phyloP scores from a whole-genome alignment of 2,113 vertebrate genomes.

The Apeltes quadracus region DNA sequence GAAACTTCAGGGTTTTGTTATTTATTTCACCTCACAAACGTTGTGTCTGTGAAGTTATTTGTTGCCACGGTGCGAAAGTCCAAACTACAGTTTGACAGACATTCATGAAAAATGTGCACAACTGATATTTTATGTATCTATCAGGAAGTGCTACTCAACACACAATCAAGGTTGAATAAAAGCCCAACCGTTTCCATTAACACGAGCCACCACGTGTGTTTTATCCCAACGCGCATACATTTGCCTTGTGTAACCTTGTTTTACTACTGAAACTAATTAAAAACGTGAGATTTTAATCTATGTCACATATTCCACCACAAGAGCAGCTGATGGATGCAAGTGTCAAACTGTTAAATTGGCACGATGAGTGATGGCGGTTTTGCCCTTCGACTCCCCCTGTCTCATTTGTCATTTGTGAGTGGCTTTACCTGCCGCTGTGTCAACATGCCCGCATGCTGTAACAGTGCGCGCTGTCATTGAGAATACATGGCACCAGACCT shows the following conservation, averaged over 20 bases:
- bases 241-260: conserved; percentile 14
- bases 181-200: not conserved
- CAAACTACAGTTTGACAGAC: not conserved
- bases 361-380: conserved; percentile 50
- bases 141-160: no score
- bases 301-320: conserved; percentile 10
- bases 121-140: no score
- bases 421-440: conserved; percentile 47
- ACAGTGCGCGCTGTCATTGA: conserved; percentile 35
- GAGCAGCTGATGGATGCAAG: conserved; percentile 58
- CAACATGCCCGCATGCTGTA: conserved; percentile 45
- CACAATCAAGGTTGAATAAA: not conserved
- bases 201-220: not conserved
- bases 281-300: conserved; percentile 27
- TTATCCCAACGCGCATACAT: not conserved
- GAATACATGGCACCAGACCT: conserved; percentile 45
- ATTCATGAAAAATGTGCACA: not conserved
- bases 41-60: not conserved
- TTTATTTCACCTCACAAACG: not conserved
- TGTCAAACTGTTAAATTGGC: conserved; percentile 50
- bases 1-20: not conserved
- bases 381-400: conserved; percentile 54
- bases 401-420: conserved; percentile 56
- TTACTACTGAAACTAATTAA: conserved; percentile 26
- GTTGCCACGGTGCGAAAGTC: not conserved